phyloP scores from a whole-genome alignment of 2,113 vertebrate genomes.

The Tretioscincus oriximinensis region DNA sequence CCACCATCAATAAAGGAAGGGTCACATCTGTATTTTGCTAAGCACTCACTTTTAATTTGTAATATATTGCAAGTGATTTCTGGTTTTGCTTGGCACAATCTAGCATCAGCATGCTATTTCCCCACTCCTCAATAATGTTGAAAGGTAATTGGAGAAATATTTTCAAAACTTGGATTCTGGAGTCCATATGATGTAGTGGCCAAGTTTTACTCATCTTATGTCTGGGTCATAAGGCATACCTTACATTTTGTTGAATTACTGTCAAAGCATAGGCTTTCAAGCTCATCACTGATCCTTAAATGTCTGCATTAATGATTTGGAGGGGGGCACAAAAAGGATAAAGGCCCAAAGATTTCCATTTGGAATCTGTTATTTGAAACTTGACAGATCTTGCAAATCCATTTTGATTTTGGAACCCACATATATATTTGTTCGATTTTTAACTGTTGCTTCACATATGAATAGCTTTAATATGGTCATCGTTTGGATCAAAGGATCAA shows the following conservation, averaged over 20 bases:
- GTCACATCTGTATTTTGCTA: conserved; percentile 27
- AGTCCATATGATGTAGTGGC: conserved; percentile 34
- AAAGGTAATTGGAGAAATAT: conserved; percentile 29
- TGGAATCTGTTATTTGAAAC: background rate
- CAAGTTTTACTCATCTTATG: background rate
- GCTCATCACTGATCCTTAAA: background rate
- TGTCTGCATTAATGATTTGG: background rate
- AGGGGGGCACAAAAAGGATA: background rate
- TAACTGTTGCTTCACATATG: background rate
- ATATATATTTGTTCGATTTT: background rate
- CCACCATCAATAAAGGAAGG: background rate
- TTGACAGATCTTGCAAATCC: background rate
- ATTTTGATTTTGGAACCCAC: background rate
- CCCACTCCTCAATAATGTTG: conserved; percentile 36
- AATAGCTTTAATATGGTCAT: background rate
- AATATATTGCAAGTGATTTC: background rate
- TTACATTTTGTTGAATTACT: rapidly evolving
- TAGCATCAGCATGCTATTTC: background rate
- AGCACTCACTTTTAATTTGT: conserved; percentile 15
- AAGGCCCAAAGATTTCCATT: background rate
- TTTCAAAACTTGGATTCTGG: background rate
- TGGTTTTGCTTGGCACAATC: background rate
- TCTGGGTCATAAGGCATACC: background rate
- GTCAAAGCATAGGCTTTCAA: rapidly evolving
- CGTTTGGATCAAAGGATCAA: background rate